These are phyloP conservation scores for Odontamblyopus lacepedii DNA, from an alignment of 2,797 vertebrate species.

Conservation along the genomic window DNA sequence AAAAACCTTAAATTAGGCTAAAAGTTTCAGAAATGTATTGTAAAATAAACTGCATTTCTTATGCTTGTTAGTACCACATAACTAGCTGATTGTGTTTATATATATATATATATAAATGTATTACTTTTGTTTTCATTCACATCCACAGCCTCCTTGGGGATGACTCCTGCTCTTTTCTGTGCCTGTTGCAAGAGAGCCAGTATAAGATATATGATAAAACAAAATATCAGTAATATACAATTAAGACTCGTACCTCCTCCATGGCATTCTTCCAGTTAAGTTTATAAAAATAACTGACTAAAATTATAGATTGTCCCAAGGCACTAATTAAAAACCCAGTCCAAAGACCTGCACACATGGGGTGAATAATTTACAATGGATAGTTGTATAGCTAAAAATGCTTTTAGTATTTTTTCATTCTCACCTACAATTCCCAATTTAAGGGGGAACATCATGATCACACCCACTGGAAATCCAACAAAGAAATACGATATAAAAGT, in stretches of 20 bases:
- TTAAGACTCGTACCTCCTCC: constrained; percentile 76
- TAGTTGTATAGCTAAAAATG: neutral
- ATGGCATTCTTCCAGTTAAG: constrained; percentile 85
- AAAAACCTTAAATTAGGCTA: too few relatives aligned
- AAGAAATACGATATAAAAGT: constrained; percentile 82
- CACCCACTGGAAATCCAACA: constrained; percentile 84
- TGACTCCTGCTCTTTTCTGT: constrained; percentile 61
- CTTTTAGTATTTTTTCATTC: constrained; percentile 17
- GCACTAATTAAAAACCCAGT: constrained; percentile 78
- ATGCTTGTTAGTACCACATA: too few relatives aligned
- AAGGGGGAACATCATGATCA: constrained; percentile 84
- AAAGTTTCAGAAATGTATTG: too few relatives aligned
- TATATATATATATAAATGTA: too few relatives aligned
- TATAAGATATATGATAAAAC: too few relatives aligned
- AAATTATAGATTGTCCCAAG: constrained; percentile 75
- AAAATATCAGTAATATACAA: neutral
- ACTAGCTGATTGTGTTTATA: too few relatives aligned
- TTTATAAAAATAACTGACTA: constrained; percentile 74
- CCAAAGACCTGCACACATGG: constrained; percentile 81
- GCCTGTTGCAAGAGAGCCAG: constrained; percentile 51
- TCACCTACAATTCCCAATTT: constrained; percentile 84
- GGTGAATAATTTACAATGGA: neutral
- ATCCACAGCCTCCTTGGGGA: constrained; percentile 22
- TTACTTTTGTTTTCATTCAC: constrained; percentile 41
- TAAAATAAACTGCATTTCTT: too few relatives aligned